Percentiles rank a stretch among this genome's conserved stretches.
These are phyloP conservation scores for Leistus spinibarbis DNA, from an alignment of 2,888 invertebrate species.

Conservation along the genomic window DNA sequence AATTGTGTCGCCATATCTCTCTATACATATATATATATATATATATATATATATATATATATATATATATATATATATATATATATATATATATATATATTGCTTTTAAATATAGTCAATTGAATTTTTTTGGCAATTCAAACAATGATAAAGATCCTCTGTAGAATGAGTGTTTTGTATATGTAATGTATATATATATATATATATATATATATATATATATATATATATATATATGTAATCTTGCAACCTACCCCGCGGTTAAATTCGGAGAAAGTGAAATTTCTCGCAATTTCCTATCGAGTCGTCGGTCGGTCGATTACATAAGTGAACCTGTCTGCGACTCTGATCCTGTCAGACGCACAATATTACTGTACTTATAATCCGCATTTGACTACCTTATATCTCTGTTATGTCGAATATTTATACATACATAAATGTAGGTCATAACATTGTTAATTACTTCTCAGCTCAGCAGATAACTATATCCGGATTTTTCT, in stretches of 20 bases:
- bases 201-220: not conserved
- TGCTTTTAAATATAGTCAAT: too few species aligned
- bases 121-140: too few species aligned
- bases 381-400: too few species aligned
- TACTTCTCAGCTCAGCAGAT: not conserved
- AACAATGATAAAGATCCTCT: too few species aligned
- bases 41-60: not conserved
- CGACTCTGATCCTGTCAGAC: not conserved
- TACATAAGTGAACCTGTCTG: not conserved
- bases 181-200: too few species aligned
- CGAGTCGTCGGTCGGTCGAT: not conserved
- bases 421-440: too few species aligned
- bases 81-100: too few species aligned
- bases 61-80: not conserved
- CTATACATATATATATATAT: not conserved
- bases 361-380: not conserved
- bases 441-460: not conserved
- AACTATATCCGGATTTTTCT: not conserved
- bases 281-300: constrained; percentile 11
- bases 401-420: too few species aligned
- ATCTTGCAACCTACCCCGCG: not conserved
- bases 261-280: constrained; percentile 4
- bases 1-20: not conserved
- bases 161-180: too few species aligned
- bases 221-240: not conserved